Evolutionary conservation across 1,140 invertebrate species (phyloP), one percentile per base, ranked within the genome.

Genomic region (Calephelis nemesis): DNA sequence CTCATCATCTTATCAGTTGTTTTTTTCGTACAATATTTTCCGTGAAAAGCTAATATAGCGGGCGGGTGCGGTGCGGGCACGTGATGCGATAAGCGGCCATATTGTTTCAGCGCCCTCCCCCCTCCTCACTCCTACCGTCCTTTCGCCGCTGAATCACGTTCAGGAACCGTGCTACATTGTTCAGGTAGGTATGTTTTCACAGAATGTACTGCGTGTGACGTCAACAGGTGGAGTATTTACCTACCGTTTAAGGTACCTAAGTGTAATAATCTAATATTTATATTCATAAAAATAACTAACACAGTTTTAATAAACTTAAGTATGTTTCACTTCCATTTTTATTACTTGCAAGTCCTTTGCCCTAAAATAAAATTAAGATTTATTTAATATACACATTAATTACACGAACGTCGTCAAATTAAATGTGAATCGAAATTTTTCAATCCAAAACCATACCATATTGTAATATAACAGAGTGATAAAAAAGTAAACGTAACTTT

Each of bases 1-100:
- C 78, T 87, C 84, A 83, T 80, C 82, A 79, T 84, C 81, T 90
- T 90, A 90, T 90, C 88, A 84, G 77, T 88, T 88, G 84, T 88
- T 87, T 85, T 87, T 87, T 86, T 87, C 75, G 79, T 79, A 75
- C 75, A 83, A 86, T 81, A 81, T 86, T 87, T 88, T 86, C 84
- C 84, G 82, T 84, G 85, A 83, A 87, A 87, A 85, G 81, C 81
- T 83, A 86, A 85, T 84, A 79, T 74, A 72, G 77, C 74, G 73
- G 78, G 73, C 71, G 71, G 70, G 67, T 69, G 58, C 15, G 73
- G 65, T 47, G 47, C 42, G 45, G 48, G 70, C 78, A 77, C 81
- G 81, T 77, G 83, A 80, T 72, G 77, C 75, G 84, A 83, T 85
- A 87, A 81, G 82, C 79, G 73, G 85, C 87, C 87, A 90, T 90